phyloP scores from a whole-genome alignment of 2,888 invertebrate genomes.

The Nymphalis polychloros region DNA sequence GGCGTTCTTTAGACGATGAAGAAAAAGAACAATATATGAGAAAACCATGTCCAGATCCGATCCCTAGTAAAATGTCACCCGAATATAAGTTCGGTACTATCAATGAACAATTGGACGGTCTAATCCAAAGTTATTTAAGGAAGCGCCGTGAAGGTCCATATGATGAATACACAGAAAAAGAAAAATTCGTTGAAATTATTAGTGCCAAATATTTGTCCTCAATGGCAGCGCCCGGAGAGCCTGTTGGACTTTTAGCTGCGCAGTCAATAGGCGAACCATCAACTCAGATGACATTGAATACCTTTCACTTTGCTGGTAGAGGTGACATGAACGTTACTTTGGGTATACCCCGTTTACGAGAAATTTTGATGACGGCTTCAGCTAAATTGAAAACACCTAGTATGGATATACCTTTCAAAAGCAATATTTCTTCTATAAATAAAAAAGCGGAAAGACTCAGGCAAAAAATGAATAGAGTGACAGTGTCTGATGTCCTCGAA shows the following conservation, averaged over 20 bases:
- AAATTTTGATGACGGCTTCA: constrained; percentile 98
- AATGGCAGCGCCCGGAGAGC: constrained; percentile 94
- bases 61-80: constrained; percentile 85
- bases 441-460: constrained; percentile 86
- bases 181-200: constrained; percentile 85
- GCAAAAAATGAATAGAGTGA: constrained; percentile 88
- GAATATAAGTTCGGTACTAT: constrained; percentile 91
- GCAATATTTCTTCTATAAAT: constrained; percentile 66
- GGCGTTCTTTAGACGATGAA: constrained; percentile 84
- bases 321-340: constrained; percentile 99
- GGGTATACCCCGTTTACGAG: constrained; percentile 98
- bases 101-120: constrained; percentile 88
- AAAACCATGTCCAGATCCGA: constrained; percentile 88
- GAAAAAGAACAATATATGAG: constrained; percentile 79
- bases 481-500: constrained; percentile 89
- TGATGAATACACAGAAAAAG: constrained; percentile 61
- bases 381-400: constrained; percentile 97
- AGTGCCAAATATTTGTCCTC: constrained; percentile 89
- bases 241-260: constrained; percentile 97
- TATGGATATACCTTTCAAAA: constrained; percentile 94
- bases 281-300: constrained; percentile 99
- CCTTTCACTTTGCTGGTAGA: constrained; percentile 99
- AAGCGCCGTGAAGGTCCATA: constrained; percentile 60
- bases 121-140: constrained; percentile 84
- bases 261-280: constrained; percentile 99